These are phyloP conservation scores for Sebastes taczanowskii DNA, from an alignment of 2,797 vertebrate genomes.

Conservation along the genomic window DNA sequence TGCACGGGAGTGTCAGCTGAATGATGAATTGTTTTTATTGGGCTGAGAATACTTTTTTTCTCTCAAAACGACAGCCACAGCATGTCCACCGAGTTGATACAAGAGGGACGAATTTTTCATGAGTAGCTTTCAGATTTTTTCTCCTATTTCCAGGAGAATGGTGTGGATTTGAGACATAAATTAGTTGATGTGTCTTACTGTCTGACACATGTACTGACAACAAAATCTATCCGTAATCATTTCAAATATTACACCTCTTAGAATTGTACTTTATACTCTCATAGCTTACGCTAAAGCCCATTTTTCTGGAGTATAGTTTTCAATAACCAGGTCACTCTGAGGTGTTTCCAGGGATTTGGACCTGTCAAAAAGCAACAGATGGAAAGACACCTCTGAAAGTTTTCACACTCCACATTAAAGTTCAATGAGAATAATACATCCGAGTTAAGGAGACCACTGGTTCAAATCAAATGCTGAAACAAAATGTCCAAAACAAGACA, in stretches of 20 bases:
- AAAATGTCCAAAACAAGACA: conserved; percentile 28
- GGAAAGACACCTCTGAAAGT: conserved; percentile 1
- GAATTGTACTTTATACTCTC: background rate
- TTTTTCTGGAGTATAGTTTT: background rate
- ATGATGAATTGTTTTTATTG: conserved; percentile 42
- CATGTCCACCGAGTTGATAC: background rate
- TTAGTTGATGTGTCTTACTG: background rate
- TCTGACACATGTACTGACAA: background rate
- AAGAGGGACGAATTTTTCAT: background rate
- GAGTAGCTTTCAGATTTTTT: background rate
- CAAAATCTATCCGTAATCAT: background rate
- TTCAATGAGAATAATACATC: conserved; percentile 26
- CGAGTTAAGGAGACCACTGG: background rate
- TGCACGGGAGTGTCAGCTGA: conserved; percentile 6
- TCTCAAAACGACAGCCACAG: background rate
- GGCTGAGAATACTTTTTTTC: conserved; percentile 6
- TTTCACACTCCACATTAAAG: conserved; percentile 5
- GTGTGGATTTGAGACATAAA: background rate
- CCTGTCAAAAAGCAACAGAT: conserved; percentile 17
- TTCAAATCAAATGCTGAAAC: conserved; percentile 18
- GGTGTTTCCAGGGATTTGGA: conserved; percentile 11
- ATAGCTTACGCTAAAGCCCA: background rate
- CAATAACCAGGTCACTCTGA: background rate
- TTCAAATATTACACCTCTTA: background rate
- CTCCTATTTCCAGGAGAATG: background rate